phyloP scores from a whole-genome alignment of 2,797 vertebrate genomes.

The Anguilla pacifica region DNA sequence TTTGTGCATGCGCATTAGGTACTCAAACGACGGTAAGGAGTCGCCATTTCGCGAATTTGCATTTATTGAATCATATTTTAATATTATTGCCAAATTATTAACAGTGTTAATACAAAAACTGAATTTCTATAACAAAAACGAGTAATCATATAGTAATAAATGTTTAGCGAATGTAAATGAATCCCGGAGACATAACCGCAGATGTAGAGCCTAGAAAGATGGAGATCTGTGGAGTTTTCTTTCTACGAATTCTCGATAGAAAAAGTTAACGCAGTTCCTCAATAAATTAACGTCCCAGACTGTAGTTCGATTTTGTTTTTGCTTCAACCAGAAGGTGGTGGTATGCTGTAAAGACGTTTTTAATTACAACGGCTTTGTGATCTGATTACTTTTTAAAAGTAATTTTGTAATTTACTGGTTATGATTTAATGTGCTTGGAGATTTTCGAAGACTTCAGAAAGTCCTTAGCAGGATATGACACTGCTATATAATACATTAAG shows the following conservation, averaged over 20 bases:
- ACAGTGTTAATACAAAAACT: neutral
- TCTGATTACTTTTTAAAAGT: neutral
- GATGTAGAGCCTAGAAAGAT: neutral
- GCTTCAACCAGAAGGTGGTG: neutral
- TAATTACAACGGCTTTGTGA: neutral
- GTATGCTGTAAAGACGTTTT: neutral
- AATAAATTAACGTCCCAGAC: neutral
- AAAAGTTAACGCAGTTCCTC: neutral
- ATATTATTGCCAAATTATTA: neutral
- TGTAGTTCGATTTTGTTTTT: neutral
- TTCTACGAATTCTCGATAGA: neutral
- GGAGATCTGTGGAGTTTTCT: neutral
- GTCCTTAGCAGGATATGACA: neutral
- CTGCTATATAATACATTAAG: neutral
- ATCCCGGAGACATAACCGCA: neutral
- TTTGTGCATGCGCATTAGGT: neutral
- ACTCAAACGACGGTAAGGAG: neutral
- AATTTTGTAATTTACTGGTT: neutral
- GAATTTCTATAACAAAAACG: neutral
- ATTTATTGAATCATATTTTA: neutral
- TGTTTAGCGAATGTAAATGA: neutral
- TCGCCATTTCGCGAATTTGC: neutral
- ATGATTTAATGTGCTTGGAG: neutral
- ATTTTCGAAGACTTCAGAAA: neutral
- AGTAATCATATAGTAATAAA: neutral